Evolutionary conservation across 2,888 invertebrate genomes (phyloP), one percentile per base, ranked within the genome.

Genomic region (Campopleginae sp.): DNA sequence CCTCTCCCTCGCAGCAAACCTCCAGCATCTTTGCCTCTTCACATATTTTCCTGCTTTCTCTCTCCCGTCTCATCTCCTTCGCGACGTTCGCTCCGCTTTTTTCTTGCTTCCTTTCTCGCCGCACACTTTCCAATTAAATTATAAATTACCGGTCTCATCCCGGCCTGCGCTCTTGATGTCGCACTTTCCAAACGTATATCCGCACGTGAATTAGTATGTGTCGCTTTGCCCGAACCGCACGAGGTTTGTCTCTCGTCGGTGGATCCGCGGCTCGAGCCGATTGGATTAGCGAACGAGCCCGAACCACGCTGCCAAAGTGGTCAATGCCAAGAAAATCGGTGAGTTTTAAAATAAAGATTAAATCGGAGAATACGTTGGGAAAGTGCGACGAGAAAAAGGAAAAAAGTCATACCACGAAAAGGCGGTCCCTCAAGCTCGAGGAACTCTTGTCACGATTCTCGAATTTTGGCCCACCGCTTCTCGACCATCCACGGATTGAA

Each of bases 101-200:
- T 51, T 44, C 58, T 4, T 46, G 3, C 23, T 65, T 14, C 66
- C 65, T n/a, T 27, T 54, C 19, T 63, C 58, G n/a, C 31, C 42
- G 70, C 68, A 63, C 63, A 70, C 54, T 74, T 58, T 48, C 75
- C 54, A 82, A 85, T 82, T 85, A 76, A 85, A 85, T 85, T 82
- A 80, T 58, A 76, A 82, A 82, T 82, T 85, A 80, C 76, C 74
- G 63, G 58, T 31, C 33, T 42, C 68, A 31, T 54, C 42, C 2
- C 58, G 10, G 46, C 44, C 61, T 71, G 79, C 61, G 79, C 63
- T 65, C 19, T n/a, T 71, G 42, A 61, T 63, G 61, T 66, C 51
- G 61, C 58, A 44, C 14, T 19, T 27, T n/a, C 17, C 1, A 27
- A 68, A 23, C 27, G 27, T 23, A 54, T 23, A 48, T 54, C 3